Conservation (phyloP, 92 coral and sea anemone genomes). For the Parazoanthus darwini region DNA sequence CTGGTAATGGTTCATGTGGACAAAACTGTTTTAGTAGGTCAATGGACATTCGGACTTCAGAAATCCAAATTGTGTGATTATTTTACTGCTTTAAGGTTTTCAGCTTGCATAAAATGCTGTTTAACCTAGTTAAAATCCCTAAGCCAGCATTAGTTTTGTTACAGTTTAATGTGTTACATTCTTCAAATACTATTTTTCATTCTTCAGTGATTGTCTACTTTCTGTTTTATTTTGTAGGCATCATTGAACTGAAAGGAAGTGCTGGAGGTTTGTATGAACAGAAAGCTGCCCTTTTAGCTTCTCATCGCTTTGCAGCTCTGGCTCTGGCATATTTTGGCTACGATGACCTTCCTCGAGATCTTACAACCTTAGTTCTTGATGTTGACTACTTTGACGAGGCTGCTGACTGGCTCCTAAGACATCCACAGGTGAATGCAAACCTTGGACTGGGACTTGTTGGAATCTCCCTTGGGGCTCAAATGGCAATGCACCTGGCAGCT, state of each 20-base stretch:
- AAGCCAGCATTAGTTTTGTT: too few species aligned
- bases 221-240: slow-evolving; percentile 46
- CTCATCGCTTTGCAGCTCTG: slow-evolving; percentile 70
- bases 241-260: slow-evolving; percentile 63
- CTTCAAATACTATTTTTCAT: too few species aligned
- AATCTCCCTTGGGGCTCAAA: slow-evolving; percentile 38
- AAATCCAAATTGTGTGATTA: too few species aligned
- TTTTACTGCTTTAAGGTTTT: too few species aligned
- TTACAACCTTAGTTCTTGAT: slow-evolving; percentile 54
- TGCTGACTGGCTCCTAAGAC: slow-evolving; percentile 63
- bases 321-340: slow-evolving; percentile 65
- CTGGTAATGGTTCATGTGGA: too few species aligned
- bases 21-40: too few species aligned
- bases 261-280: slow-evolving; percentile 65
- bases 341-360: slow-evolving; percentile 60
- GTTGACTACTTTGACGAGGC: slow-evolving; percentile 80
- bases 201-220: background rate
- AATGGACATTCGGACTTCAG: too few species aligned
- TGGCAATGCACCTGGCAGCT: slow-evolving; percentile 37
- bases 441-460: slow-evolving; percentile 40
- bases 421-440: slow-evolving; percentile 44
- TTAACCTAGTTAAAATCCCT: too few species aligned
- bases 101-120: too few species aligned
- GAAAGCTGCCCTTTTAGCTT: slow-evolving; percentile 77
- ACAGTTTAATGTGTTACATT: too few species aligned